Percentiles rank a stretch among this genome's conserved stretches.
Conservation (phyloP, 2,113 vertebrate genomes). For the Syrmaticus mikado region DNA sequence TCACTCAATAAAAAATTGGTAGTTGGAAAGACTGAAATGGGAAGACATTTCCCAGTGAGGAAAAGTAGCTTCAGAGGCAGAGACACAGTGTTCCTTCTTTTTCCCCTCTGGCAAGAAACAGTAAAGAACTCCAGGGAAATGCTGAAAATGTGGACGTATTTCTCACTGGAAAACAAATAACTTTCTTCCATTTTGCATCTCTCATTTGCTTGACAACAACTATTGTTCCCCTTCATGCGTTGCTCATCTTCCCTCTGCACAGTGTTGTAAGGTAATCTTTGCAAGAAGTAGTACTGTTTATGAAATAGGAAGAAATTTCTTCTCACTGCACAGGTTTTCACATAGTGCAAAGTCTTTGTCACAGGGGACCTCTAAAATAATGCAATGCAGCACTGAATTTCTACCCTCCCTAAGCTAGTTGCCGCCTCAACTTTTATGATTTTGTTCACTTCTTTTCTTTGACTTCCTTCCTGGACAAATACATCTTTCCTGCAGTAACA, state of each 20-base stretch:
- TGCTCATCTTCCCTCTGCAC: background rate
- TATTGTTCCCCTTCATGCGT: background rate
- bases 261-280: background rate
- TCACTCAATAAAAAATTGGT: constrained; percentile 35
- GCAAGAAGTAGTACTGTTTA: background rate
- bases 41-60: constrained; percentile 9
- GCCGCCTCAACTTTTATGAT: fast-evolving
- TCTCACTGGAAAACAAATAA: background rate
- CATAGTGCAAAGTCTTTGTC: background rate
- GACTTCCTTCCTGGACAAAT: background rate
- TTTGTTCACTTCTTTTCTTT: background rate
- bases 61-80: background rate
- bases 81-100: background rate
- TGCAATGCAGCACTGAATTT: background rate
- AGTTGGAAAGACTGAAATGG: constrained; percentile 37
- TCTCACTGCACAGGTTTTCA: constrained; percentile 11
- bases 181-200: background rate
- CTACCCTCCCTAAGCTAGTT: background rate
- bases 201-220: background rate
- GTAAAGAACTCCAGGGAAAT: background rate
- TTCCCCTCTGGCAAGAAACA: background rate
- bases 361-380: background rate
- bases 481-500: background rate
- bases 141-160: background rate
- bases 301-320: background rate